phyloP scores from a whole-genome alignment of 2,113 vertebrate genomes.

The Amblyornis subalaris region DNA sequence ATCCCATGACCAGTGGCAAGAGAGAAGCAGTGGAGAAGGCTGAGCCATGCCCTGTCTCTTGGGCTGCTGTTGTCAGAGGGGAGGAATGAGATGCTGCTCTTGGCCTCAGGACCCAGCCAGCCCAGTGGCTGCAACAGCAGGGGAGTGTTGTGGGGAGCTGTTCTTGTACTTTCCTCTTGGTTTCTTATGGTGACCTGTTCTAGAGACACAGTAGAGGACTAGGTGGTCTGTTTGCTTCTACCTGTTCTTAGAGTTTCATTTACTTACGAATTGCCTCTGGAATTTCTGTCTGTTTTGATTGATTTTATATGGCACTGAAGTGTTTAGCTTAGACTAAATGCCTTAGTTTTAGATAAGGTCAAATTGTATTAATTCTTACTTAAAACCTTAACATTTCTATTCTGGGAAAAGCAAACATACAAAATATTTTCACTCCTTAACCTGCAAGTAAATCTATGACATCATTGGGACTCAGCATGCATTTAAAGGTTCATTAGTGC shows the following conservation, averaged over 20 bases:
- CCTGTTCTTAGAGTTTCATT: neutral
- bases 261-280: neutral
- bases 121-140: neutral
- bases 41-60: neutral
- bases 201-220: neutral
- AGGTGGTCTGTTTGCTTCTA: neutral
- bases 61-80: fast-evolving
- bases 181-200: neutral
- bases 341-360: neutral
- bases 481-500: constrained; percentile 9
- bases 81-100: neutral
- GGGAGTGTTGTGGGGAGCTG: neutral
- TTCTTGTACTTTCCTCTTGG: neutral
- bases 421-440: neutral
- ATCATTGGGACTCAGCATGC: neutral
- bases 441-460: neutral
- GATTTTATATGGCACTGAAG: neutral
- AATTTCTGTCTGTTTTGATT: neutral
- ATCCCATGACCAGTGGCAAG: neutral
- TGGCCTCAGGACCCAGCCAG: neutral
- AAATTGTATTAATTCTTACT: neutral
- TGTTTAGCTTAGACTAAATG: neutral
- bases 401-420: neutral
- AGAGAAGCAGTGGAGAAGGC: neutral
- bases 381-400: neutral